These are phyloP conservation scores for Megalonaias nervosa DNA, from an alignment of 1,140 invertebrate genomes.

Conservation along the genomic window DNA sequence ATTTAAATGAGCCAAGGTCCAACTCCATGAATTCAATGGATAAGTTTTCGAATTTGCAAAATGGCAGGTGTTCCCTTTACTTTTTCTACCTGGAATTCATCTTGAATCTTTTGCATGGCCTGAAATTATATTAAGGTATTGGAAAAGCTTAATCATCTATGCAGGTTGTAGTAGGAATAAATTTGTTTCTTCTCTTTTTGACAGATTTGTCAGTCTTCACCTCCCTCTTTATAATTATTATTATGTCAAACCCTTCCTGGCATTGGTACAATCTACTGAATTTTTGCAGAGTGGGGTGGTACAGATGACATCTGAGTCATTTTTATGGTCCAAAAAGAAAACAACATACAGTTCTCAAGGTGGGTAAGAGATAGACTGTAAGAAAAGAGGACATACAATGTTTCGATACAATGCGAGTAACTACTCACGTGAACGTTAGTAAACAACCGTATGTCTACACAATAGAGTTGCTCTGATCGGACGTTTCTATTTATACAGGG, in stretches of 20 bases:
- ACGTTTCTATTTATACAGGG: no score
- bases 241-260: not conserved
- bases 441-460: no score
- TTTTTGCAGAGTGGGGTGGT: not conserved
- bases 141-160: not conserved
- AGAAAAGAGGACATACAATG: no score
- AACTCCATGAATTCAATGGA: conserved; percentile 40
- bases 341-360: no score
- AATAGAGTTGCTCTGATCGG: no score
- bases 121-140: conserved; percentile 1
- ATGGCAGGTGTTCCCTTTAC: conserved; percentile 9
- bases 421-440: no score
- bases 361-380: no score
- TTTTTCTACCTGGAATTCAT: conserved; percentile 36
- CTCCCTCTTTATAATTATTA: not conserved
- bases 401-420: no score
- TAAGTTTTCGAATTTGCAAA: conserved; percentile 13
- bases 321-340: no score
- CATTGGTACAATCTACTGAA: not conserved
- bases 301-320: no score
- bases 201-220: not conserved
- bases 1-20: conserved; percentile 38
- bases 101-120: conserved; percentile 36
- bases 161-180: not conserved
- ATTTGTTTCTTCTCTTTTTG: not conserved